Conservation (phyloP, 2,888 invertebrate genomes). For the Epinotia ramella region DNA sequence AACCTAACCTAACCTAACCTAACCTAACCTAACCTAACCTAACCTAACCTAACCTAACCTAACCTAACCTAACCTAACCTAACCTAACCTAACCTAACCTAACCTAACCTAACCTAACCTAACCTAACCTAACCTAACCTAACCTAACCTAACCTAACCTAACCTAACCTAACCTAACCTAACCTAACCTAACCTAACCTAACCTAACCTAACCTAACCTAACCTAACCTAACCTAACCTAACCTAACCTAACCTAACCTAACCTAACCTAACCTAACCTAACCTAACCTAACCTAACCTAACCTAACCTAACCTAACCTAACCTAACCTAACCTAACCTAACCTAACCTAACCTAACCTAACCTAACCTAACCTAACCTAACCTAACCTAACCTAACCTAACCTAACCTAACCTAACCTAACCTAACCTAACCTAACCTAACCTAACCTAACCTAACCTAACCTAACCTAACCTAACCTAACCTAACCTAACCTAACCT, state of each 20-base stretch:
- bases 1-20: no score
- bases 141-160: no score
- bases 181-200: no score
- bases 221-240: conserved; percentile 1
- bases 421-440: conserved; percentile 1
- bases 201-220: no score
- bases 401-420: conserved; percentile 1
- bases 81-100: no score
- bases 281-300: conserved; percentile 1
- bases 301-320: conserved; percentile 1
- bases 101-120: no score
- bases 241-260: conserved; percentile 1
- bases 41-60: no score
- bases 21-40: no score
- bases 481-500: conserved; percentile 1
- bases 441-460: conserved; percentile 1
- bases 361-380: neutral
- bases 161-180: no score
- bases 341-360: conserved; percentile 1
- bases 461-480: conserved; percentile 1
- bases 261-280: conserved; percentile 1
- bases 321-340: conserved; percentile 1
- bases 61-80: no score
- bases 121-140: no score
- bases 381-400: conserved; percentile 1